Conservation (phyloP, 2,888 invertebrate genomes). For the Neria commutata region DNA sequence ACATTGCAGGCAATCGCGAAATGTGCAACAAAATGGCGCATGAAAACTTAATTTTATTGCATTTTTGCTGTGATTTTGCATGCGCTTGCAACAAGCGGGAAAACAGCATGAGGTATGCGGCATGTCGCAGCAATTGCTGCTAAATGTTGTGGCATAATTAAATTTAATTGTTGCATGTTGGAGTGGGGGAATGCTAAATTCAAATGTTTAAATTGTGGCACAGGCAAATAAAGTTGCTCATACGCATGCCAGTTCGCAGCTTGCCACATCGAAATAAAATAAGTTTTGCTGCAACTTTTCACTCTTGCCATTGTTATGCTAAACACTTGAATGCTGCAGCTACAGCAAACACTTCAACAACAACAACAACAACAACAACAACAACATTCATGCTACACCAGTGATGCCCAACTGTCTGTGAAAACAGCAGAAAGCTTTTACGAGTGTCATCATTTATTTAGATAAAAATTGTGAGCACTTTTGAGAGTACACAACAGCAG, state of each 20-base stretch:
- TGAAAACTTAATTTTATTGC: constrained; percentile 7
- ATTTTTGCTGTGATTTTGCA: constrained; percentile 1
- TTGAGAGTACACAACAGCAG: too few relatives aligned
- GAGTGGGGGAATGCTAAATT: too few relatives aligned
- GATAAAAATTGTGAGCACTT: constrained; percentile 18
- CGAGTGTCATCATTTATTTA: constrained; percentile 38
- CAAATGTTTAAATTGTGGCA: too few relatives aligned
- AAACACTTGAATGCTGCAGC: neutral
- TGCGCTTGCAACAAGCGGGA: neutral
- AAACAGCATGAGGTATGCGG: neutral
- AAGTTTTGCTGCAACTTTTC: too few relatives aligned
- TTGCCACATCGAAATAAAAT: too few relatives aligned
- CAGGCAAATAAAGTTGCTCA: too few relatives aligned
- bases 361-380: too few relatives aligned
- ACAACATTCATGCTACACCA: neutral
- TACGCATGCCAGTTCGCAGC: too few relatives aligned
- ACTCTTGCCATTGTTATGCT: too few relatives aligned
- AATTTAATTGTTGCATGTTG: neutral
- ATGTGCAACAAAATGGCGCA: constrained; percentile 6
- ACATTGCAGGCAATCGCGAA: neutral
- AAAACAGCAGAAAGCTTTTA: constrained; percentile 40
- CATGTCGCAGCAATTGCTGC: neutral
- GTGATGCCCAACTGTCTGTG: constrained; percentile 28
- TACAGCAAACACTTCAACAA: too few relatives aligned
- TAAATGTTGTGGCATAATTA: constrained; percentile 2